Evolutionary conservation across 1,140 invertebrate genomes (phyloP).

Genomic region (Halyomorpha halys): DNA sequence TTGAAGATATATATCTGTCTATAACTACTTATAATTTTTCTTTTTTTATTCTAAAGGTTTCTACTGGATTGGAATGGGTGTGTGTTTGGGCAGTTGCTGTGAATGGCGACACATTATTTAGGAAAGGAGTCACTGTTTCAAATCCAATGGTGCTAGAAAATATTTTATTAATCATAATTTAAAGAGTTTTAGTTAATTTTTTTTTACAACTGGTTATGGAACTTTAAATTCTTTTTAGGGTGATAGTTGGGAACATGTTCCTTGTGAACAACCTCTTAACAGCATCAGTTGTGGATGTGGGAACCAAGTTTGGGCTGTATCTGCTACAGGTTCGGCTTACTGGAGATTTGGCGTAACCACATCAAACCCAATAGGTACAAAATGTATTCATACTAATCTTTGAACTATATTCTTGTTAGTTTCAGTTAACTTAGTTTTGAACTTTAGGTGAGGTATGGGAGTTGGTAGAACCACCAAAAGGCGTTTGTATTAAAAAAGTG

Average conservation of each 20-base stretch:
- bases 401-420: background rate
- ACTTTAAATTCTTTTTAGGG: conserved; percentile 41
- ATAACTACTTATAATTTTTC: background rate
- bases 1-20: too few relatives aligned
- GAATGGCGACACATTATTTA: conserved; percentile 70
- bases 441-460: conserved; percentile 44
- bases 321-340: conserved; percentile 72
- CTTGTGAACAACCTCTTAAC: conserved; percentile 61
- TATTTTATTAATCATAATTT: background rate
- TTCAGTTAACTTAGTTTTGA: background rate
- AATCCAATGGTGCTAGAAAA: conserved; percentile 52
- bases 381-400: background rate
- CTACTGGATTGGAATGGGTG: conserved; percentile 33
- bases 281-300: conserved; percentile 57
- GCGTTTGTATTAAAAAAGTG: conserved; percentile 61
- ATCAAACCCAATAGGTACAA: conserved; percentile 50
- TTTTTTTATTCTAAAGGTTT: conserved; percentile 23
- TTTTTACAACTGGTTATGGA: conserved; percentile 25
- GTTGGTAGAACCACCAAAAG: conserved; percentile 50
- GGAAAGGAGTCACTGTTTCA: conserved; percentile 57
- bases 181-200: background rate
- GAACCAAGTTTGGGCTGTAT: conserved; percentile 72
- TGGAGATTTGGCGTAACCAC: conserved; percentile 56
- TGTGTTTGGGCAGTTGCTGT: conserved; percentile 70
- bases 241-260: conserved; percentile 65